Conservation (phyloP, 2,888 invertebrate genomes). For the Halictus ligatus region DNA sequence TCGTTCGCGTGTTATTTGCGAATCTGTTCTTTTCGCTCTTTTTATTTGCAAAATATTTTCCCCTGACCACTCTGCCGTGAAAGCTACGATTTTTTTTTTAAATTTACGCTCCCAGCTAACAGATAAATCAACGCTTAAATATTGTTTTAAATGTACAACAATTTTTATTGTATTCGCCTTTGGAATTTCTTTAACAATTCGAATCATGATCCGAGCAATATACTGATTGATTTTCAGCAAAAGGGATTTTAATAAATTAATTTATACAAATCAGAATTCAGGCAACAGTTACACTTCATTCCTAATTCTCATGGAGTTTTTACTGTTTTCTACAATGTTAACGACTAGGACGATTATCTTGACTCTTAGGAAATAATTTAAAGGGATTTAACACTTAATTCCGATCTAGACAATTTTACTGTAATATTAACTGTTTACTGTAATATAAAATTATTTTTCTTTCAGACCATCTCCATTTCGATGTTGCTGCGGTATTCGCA, state of each 20-base stretch:
- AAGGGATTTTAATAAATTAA: neutral
- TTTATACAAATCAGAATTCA: no score
- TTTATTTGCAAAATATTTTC: neutral
- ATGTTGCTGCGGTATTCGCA: slow-evolving; percentile 99
- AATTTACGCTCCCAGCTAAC: neutral
- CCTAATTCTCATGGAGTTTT: neutral
- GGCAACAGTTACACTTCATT: neutral
- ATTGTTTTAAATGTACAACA: neutral
- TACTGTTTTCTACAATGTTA: neutral
- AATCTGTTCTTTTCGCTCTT: neutral
- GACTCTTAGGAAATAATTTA: neutral
- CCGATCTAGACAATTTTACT: neutral
- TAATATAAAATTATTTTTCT: slow-evolving; percentile 81
- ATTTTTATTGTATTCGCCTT: neutral
- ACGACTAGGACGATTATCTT: neutral
- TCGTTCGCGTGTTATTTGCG: no score
- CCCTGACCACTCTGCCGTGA: neutral
- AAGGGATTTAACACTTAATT: neutral
- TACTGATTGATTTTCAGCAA: no score
- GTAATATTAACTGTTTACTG: neutral
- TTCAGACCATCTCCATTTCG: slow-evolving; percentile 98
- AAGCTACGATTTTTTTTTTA: neutral
- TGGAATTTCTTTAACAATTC: neutral
- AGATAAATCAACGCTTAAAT: neutral
- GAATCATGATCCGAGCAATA: neutral